A percentile compares a stretch with the other conserved stretches of the same genome.
phyloP scores from a whole-genome alignment of 1,140 invertebrate species.

The Ceratosolen solmsi region DNA sequence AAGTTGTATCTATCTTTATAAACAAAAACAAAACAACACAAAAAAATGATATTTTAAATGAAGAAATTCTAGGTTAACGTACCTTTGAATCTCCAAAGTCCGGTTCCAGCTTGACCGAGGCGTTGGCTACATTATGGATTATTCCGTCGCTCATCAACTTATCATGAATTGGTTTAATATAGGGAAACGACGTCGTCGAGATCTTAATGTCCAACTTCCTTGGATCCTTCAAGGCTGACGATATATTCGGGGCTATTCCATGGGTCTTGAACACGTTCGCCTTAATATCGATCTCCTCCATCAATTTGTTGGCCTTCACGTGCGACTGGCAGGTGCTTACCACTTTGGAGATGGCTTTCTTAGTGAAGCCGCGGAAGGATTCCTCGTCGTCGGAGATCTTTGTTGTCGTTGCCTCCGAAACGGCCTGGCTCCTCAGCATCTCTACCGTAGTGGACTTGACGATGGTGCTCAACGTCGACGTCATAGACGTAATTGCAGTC shows the following conservation, averaged over 20 bases:
- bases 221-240: background rate
- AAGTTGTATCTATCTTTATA: background rate
- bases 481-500: constrained; percentile 48
- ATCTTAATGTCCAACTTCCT: constrained; percentile 10
- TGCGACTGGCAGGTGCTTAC: constrained; percentile 59
- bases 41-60: too few relatives aligned
- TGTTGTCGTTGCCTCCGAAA: background rate
- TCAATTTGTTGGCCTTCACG: constrained; percentile 57
- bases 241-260: background rate
- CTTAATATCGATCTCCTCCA: constrained; percentile 32
- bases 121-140: background rate
- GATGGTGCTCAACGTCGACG: background rate
- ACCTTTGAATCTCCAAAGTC: constrained; percentile 42
- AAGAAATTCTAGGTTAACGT: background rate
- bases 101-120: constrained; percentile 42
- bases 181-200: background rate
- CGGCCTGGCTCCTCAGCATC: background rate
- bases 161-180: constrained; percentile 17
- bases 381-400: constrained; percentile 73
- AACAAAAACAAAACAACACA: too few relatives aligned
- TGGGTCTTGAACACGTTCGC: constrained; percentile 19
- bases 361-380: constrained; percentile 73
- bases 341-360: constrained; percentile 67
- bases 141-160: background rate
- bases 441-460: constrained; percentile 3